Evolutionary conservation across 2,113 vertebrate genomes (phyloP), one percentile per base, ranked within the genome.

Genomic region (Falcunculus frontatus): DNA sequence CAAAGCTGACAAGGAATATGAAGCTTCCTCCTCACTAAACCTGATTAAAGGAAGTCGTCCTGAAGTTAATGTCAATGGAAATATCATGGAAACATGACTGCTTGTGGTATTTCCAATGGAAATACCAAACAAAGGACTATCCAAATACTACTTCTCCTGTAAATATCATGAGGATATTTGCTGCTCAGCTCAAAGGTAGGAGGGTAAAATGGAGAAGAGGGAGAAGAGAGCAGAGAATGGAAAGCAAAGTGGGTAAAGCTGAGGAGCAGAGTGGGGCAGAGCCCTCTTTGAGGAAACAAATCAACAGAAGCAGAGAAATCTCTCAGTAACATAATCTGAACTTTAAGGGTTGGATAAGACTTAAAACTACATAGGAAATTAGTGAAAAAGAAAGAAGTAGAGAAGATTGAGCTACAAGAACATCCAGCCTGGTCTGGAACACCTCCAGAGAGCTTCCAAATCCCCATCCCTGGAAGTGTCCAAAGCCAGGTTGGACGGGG

Each of bases 71-170:
- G 91, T 92, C 92, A 97, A 95, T 96, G 89, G 88, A 91, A 96
- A 97, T 97, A 93, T 92, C 93, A 96, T 93, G 87, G 91, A 96
- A 97, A 90, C 77, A 57, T 93, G 93, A 80, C 91, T 82, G 90
- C 68, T 88, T 92, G 79, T 96, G 92, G 55, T 95, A 97, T 96
- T 96, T 97, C 95, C 94, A 97, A 90, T 92, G 85, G 95, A 98
- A 97, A 97, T 96, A 97, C 84, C 83, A 91, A 96, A 89, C 94
- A 89, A 96, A 89, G 88, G 75, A 23, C 90, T 84, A 81, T 53
- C 59, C 82, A 96, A 96, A 95, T 50, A 94, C 75, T 94, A 42
- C 69, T 81, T 29, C 94, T 95, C 96, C 80, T 95, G 94, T 96
- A 97, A 97, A 98, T 96, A 90, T 96, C 91, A 96, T 81, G 83